Evolutionary conservation across 2,113 vertebrate genomes (phyloP), one percentile per base, ranked within the genome.

Genomic region (Malurus melanocephalus): DNA sequence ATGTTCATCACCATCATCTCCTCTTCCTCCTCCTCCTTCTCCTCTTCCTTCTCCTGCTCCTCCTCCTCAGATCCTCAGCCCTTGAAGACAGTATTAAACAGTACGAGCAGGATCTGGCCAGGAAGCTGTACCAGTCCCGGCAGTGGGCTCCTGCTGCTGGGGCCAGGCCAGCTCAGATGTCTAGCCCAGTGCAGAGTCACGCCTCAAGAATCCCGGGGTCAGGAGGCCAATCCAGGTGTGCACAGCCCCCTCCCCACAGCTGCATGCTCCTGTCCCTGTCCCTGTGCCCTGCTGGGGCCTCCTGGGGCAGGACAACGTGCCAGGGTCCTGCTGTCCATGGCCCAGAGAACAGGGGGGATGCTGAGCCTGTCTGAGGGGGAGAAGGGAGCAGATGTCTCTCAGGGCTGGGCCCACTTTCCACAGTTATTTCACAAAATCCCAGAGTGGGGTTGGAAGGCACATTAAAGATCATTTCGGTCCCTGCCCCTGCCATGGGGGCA

Each of bases 81-180:
- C 97, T 99, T 93, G 98, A 99, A 98, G 98, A 98, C 95, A 98
- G 98, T 97, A 94, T 99, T 97, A 98, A 97, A 94, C 98, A 98
- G 96, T 98, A 99, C 98, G 98, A 99, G 97, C 98, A 98, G 97
- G 98, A 98, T 90, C 98, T 98, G 98, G 98, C 98, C 96, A 98
- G 98, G 97, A 98, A 97, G 96, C 98, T 98, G 90, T 98, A 98
- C 98, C 98, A 98, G 96, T 98, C 98, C 94, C 96, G 98, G 66
- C 98, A 98, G 97, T 93, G 97, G 97, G 98, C 98, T 17, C 96
- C 98, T 94, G 97, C 89, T 80, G 94, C 95, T 27, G 95, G 96
- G 94, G 94, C 96, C 86, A 87, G 93, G 92, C 92, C 90, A 73
- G 93, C 93, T 94, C 94, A 84, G 85, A 45, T 83, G 89, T 23